Evolutionary conservation across 2,888 invertebrate species (phyloP).

Genomic region (Lordiphosa fenestrarum): DNA sequence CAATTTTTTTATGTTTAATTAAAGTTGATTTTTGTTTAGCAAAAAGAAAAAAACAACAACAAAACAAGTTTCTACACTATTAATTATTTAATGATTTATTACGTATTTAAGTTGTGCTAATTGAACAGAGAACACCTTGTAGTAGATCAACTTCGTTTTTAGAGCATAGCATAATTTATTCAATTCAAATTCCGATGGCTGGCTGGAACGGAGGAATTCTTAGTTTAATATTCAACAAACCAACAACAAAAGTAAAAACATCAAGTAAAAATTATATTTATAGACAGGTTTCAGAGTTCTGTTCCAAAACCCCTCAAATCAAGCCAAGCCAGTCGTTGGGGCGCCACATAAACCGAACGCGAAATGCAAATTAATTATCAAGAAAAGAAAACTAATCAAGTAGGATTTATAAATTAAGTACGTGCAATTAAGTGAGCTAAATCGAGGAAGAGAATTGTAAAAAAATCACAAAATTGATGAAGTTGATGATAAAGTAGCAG

Average conservation of each 20-base stretch:
- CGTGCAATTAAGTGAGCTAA: conserved; percentile 62
- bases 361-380: conserved; percentile 32
- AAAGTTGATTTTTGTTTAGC: conserved; percentile 69
- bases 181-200: conserved; percentile 25
- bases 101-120: conserved; percentile 29
- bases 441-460: conserved; percentile 14
- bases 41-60: conserved; percentile 41
- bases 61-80: conserved; percentile 32
- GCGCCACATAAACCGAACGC: conserved; percentile 15
- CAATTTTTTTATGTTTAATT: conserved; percentile 51
- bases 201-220: too few species aligned
- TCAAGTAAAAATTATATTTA: conserved; percentile 7
- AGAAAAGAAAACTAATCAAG: conserved; percentile 21
- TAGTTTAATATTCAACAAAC: too few species aligned
- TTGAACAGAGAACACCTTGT: conserved; percentile 24
- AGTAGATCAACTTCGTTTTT: conserved; percentile 2
- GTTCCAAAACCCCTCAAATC: conserved; percentile 14
- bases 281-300: conserved; percentile 64
- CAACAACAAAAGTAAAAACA: not conserved
- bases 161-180: conserved; percentile 70
- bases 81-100: conserved; percentile 10
- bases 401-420: conserved; percentile 44
- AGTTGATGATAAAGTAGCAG: not conserved
- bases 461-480: conserved; percentile 5
- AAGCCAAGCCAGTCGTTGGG: conserved; percentile 12